Evolutionary conservation across 2,888 invertebrate genomes (phyloP), one percentile per base, ranked within the genome.

Genomic region (Uropetala carovei): DNA sequence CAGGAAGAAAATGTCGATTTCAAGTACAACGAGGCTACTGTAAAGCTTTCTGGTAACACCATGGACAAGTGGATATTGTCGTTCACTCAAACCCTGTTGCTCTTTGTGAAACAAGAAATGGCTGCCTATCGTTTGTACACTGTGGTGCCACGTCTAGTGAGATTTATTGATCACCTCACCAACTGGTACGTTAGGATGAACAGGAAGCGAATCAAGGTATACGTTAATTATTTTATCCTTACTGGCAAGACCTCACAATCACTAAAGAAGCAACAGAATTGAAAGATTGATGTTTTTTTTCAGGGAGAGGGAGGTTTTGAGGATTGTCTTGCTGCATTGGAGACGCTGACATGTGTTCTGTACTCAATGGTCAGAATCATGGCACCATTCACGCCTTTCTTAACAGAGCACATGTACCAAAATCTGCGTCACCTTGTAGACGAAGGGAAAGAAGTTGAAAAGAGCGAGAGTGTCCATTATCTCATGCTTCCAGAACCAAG

Each of bases 111-210:
- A 92, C 96, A 97, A 93, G 99, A 99, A 96, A 99, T 99, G 99
- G 97, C 97, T 94, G 97, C 98, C 0, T 99, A 99, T 95, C 97
- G 98, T 92, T 95, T 99, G 92, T 99, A 99, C 94, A 99, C 99
- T 0, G 99, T 99, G 14, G 97, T 99, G 14, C 99, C 99, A 0
- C 96, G 97, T 92, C 95, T 99, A 82, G 98, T 99, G 0, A 99
- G 99, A 94, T 99, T 99, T 95, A 98, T 99, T 93, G 99, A 99
- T 94, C 98, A 99, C 94, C 96, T 99, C 7, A 99, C 99, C 58
- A 99, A 99, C 95, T 99, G 99, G 99, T 99, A 99, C 95, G 99
- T 99, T 59, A 96, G 99, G 93, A 98, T 99, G 97, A 99, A 99
- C 95, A 96, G 99, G 92, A 98, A 97, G 94, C 96, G 99, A 92